Evolutionary conservation across 2,888 invertebrate genomes (phyloP).

Genomic region (Hyposoter dolosus): DNA sequence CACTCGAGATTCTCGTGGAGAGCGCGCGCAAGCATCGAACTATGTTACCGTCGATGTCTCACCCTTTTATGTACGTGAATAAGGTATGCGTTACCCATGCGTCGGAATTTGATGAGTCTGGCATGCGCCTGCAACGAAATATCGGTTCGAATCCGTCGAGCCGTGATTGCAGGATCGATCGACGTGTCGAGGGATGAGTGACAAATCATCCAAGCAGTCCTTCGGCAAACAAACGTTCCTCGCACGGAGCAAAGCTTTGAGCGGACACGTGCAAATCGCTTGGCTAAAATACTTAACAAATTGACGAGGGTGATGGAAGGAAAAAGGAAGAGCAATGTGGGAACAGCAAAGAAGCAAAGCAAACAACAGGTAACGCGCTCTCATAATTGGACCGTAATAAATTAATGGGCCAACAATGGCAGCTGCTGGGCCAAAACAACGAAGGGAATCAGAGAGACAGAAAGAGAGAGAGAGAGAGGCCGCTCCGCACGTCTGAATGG

Average conservation of each 20-base stretch:
- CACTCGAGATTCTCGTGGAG: constrained; percentile 79
- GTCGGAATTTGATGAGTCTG: neutral
- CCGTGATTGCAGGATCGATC: neutral
- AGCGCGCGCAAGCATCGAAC: constrained; percentile 77
- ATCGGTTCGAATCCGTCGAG: neutral
- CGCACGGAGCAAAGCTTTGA: neutral
- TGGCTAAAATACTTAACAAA: neutral
- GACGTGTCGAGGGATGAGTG: neutral
- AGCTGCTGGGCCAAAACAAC: constrained; percentile 73
- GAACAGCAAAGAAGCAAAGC: constrained; percentile 23
- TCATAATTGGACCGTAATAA: constrained; percentile 84
- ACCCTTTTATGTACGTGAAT: constrained; percentile 68
- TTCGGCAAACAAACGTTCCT: constrained; percentile 20
- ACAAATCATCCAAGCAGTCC: constrained; percentile 21
- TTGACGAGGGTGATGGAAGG: neutral
- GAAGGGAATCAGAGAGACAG: constrained; percentile 69
- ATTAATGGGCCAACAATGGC: constrained; percentile 80
- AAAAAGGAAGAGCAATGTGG: constrained; percentile 12
- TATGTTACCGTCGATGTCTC: constrained; percentile 76
- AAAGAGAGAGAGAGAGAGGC: neutral
- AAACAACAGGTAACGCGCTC: constrained; percentile 69
- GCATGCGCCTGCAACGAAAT: constrained; percentile 14
- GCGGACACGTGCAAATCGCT: neutral
- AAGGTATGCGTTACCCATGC: constrained; percentile 14
- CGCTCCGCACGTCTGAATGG: constrained; percentile 73